Evolutionary conservation across 2,113 vertebrate genomes (phyloP).

Genomic region (Eleginops maclovinus): DNA sequence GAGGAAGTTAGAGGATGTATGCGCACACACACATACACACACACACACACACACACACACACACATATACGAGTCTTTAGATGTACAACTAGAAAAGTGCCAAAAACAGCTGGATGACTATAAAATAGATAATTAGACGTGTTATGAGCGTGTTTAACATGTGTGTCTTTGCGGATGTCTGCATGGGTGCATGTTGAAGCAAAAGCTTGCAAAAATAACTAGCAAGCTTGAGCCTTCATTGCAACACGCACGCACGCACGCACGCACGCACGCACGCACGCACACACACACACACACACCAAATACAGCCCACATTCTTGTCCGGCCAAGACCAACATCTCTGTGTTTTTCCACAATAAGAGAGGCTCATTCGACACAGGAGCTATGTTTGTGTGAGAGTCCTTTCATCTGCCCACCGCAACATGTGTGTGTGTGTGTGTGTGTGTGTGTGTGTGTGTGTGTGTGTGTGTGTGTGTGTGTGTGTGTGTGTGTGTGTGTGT

Average conservation of each 20-base stretch:
- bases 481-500: slow-evolving; percentile 24
- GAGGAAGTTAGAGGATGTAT: not conserved
- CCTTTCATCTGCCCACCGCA: slow-evolving; percentile 74
- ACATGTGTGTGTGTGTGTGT: slow-evolving; percentile 57
- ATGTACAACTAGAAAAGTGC: not conserved
- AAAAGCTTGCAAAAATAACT: slow-evolving; percentile 65
- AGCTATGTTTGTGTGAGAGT: slow-evolving; percentile 67
- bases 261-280: slow-evolving; percentile 29
- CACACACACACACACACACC: slow-evolving; percentile 26
- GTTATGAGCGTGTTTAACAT: slow-evolving; percentile 5
- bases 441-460: slow-evolving; percentile 16
- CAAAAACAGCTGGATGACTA: slow-evolving; percentile 29
- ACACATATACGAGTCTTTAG: not conserved
- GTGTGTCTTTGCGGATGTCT: not conserved
- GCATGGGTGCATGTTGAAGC: slow-evolving; percentile 37
- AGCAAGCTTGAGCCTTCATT: slow-evolving; percentile 44
- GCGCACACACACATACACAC: not conserved
- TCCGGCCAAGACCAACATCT: slow-evolving; percentile 77
- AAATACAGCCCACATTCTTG: slow-evolving; percentile 63
- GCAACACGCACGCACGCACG: slow-evolving; percentile 3
- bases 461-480: slow-evolving; percentile 57
- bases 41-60: not conserved
- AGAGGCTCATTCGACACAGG: slow-evolving; percentile 67
- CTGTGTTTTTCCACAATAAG: slow-evolving; percentile 78
- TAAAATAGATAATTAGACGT: slow-evolving; percentile 44